Percentiles rank a stretch among this genome's conserved stretches.
Conservation (phyloP, 2,888 invertebrate species). For the Acanthacorydalis orientalis region DNA sequence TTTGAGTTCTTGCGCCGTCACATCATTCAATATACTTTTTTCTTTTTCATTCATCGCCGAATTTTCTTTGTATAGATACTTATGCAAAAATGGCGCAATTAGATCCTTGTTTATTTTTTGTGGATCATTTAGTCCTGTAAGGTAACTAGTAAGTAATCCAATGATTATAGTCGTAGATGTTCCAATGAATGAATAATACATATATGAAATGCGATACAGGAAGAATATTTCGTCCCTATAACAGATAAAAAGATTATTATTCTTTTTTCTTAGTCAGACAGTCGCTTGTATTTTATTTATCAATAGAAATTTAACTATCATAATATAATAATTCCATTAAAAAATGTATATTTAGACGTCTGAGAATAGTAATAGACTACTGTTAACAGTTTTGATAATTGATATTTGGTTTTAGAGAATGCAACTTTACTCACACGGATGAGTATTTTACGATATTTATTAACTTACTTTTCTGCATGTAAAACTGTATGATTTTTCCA, state of each 20-base stretch:
- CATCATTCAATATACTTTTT: no score
- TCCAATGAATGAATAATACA: conserved; percentile 63
- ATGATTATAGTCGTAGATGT: conserved; percentile 43
- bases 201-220: conserved; percentile 54
- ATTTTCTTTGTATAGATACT: conserved; percentile 23
- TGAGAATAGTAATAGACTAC: no score
- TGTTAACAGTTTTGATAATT: no score
- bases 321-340: no score
- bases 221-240: conserved; percentile 40
- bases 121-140: conserved; percentile 44
- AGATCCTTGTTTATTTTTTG: conserved; percentile 40
- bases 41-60: no score
- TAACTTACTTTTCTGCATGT: neutral
- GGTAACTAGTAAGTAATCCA: conserved; percentile 49
- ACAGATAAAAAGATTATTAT: conserved; percentile 2
- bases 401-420: no score
- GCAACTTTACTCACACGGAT: neutral
- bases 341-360: no score
- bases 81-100: conserved; percentile 43
- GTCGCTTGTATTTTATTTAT: no score
- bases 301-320: no score
- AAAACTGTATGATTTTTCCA: conserved; percentile 10
- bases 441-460: neutral
- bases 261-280: no score
- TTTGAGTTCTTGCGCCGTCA: no score